A percentile compares a stretch with the other conserved stretches of the same genome.
These are phyloP conservation scores for Prunella himalayana DNA, from an alignment of 2,113 vertebrate species.

Conservation along the genomic window DNA sequence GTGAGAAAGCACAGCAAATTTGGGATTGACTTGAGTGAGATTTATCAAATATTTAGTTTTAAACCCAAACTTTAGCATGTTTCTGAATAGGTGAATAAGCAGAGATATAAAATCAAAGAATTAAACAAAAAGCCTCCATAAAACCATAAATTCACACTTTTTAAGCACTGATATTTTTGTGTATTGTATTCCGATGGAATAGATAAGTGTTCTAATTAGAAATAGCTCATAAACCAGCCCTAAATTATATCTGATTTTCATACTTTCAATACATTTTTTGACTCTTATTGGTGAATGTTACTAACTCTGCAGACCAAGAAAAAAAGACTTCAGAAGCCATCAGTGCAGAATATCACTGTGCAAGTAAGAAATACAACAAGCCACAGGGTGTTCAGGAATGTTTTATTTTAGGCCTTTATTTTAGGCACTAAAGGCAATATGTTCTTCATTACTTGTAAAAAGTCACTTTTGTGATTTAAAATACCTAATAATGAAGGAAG, in stretches of 20 bases:
- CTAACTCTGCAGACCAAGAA: not conserved
- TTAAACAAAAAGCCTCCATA: not conserved
- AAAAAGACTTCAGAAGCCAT: not conserved
- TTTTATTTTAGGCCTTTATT: not conserved
- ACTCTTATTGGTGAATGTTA: not conserved
- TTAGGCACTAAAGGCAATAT: not conserved
- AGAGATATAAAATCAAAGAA: not conserved
- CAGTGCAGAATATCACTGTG: not conserved
- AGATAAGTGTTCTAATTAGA: not conserved
- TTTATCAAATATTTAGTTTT: not conserved
- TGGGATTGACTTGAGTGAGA: not conserved
- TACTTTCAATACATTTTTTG: not conserved
- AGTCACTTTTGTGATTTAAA: not conserved
- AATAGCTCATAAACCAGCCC: not conserved
- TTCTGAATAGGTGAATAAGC: not conserved
- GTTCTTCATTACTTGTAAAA: not conserved
- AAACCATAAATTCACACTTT: not conserved
- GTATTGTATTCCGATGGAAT: not conserved
- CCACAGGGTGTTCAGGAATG: not conserved
- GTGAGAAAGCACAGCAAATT: not conserved
- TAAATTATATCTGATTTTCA: not conserved
- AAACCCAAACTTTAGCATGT: not conserved
- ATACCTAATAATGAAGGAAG: not conserved
- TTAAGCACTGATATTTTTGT: not conserved
- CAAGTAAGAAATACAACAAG: not conserved